phyloP scores from a whole-genome alignment of 2,797 vertebrate species.

The Muraenolepis orangiensis region DNA sequence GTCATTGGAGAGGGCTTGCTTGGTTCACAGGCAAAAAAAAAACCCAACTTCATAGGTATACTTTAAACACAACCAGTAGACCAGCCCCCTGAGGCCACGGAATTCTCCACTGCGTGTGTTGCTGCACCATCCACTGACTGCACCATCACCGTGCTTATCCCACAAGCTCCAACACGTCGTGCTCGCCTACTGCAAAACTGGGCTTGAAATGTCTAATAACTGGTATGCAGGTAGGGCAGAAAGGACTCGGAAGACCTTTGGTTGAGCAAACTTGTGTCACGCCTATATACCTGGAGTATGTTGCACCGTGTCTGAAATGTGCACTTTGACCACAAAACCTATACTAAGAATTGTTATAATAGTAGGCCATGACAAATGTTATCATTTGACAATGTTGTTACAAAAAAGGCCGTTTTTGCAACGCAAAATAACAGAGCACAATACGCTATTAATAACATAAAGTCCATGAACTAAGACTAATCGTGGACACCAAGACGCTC shows the following conservation, averaged over 20 bases:
- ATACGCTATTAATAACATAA: not conserved
- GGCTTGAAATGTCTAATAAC: slow-evolving; percentile 18
- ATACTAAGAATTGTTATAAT: no score
- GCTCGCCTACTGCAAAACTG: slow-evolving; percentile 11
- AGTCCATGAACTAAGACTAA: no score
- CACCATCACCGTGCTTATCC: not conserved
- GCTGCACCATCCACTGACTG: slow-evolving; percentile 3
- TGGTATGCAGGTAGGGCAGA: slow-evolving; percentile 52
- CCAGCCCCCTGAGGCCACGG: slow-evolving; percentile 45
- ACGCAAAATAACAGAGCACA: not conserved
- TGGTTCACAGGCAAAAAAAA: not conserved
- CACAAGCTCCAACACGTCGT: slow-evolving; percentile 53
- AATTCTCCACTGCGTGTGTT: slow-evolving; percentile 9
- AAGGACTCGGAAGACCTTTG: slow-evolving; percentile 26
- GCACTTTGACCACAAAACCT: slow-evolving; percentile 20
- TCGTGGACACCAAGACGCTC: not conserved
- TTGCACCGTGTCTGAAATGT: slow-evolving; percentile 3
- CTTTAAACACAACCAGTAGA: not conserved
- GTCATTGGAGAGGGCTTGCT: no score
- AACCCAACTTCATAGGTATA: not conserved
- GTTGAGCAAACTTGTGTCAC: slow-evolving; percentile 23
- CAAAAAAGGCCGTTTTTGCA: not conserved
- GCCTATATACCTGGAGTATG: slow-evolving; percentile 48
- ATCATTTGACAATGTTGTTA: no score
- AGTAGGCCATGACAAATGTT: not conserved